A percentile compares a stretch with the other conserved stretches of the same genome.
Conservation (phyloP, 1,140 invertebrate genomes). For the Eulimnadia texana region DNA sequence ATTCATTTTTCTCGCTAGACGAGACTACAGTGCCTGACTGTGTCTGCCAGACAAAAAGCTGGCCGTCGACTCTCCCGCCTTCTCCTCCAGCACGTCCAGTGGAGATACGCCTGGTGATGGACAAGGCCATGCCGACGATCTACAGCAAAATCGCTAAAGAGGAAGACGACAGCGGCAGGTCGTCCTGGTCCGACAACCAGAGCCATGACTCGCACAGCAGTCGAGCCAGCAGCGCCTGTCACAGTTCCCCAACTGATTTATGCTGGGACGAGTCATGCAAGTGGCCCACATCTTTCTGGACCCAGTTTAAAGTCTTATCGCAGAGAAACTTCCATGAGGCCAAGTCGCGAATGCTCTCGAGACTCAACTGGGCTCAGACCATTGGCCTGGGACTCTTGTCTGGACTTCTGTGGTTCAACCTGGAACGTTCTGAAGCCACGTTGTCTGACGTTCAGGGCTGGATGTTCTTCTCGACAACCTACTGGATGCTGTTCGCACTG, state of each 20-base stretch:
- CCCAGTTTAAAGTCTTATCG: slow-evolving; percentile 53
- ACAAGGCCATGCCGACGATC: slow-evolving; percentile 14
- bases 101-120: slow-evolving; percentile 21
- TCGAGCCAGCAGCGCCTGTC: slow-evolving; percentile 7
- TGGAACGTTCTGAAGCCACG: slow-evolving; percentile 54
- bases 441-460: slow-evolving; percentile 67
- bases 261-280: slow-evolving; percentile 21
- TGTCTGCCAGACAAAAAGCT: slow-evolving; percentile 4
- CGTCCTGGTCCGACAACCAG: slow-evolving; percentile 56
- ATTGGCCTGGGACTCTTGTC: slow-evolving; percentile 54
- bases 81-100: slow-evolving; percentile 14
- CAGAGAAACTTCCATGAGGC: slow-evolving; percentile 66
- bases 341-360: slow-evolving; percentile 57
- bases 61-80: neutral
- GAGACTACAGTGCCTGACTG: slow-evolving; percentile 10
- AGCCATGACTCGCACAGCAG: slow-evolving; percentile 40
- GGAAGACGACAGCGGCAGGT: slow-evolving; percentile 45
- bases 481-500: slow-evolving; percentile 73
- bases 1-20: neutral
- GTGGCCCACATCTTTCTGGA: slow-evolving; percentile 69
- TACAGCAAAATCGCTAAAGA: slow-evolving; percentile 32
- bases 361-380: slow-evolving; percentile 67
- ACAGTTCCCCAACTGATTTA: slow-evolving; percentile 19
- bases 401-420: slow-evolving; percentile 63
- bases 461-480: slow-evolving; percentile 75